phyloP scores from a whole-genome alignment of 1,140 invertebrate species.

The Brachionus koreanus region DNA sequence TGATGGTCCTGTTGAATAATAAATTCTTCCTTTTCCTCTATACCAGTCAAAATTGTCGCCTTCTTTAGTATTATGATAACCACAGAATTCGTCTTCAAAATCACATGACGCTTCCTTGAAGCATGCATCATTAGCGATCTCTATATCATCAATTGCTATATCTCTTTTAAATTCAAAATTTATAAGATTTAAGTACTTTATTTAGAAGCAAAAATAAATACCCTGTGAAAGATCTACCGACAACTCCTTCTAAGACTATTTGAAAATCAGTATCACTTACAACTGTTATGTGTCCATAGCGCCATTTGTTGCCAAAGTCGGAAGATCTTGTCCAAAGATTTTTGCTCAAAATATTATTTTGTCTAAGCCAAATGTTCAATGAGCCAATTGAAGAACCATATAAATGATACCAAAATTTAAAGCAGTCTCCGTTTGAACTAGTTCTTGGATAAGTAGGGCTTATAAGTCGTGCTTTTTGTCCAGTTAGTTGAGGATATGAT shows the following conservation, averaged over 20 bases:
- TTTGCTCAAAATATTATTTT: background rate
- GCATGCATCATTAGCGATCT: slow-evolving; percentile 50
- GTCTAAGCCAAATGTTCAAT: background rate
- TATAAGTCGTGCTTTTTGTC: slow-evolving; percentile 51
- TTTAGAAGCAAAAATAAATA: no score
- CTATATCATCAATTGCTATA: slow-evolving; percentile 57
- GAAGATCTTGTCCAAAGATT: background rate
- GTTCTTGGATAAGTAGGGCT: slow-evolving; percentile 46
- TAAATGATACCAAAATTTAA: slow-evolving; percentile 45
- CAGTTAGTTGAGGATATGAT: slow-evolving; percentile 48
- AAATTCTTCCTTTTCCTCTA: slow-evolving; percentile 24
- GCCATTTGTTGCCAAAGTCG: slow-evolving; percentile 32
- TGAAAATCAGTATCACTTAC: background rate
- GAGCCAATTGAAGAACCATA: slow-evolving; percentile 44
- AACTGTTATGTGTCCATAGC: slow-evolving; percentile 33
- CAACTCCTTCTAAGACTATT: slow-evolving; percentile 20
- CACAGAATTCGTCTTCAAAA: slow-evolving; percentile 49
- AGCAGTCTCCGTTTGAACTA: background rate
- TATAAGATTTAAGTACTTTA: background rate
- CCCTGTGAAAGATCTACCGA: slow-evolving; percentile 13
- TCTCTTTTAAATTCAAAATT: slow-evolving; percentile 48
- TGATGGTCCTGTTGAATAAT: slow-evolving; percentile 45
- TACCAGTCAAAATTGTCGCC: slow-evolving; percentile 47
- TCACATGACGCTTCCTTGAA: slow-evolving; percentile 45
- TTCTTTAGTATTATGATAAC: slow-evolving; percentile 47